Evolutionary conservation across 1,140 invertebrate species (phyloP).

Genomic region (Atopsyche davidsoni): DNA sequence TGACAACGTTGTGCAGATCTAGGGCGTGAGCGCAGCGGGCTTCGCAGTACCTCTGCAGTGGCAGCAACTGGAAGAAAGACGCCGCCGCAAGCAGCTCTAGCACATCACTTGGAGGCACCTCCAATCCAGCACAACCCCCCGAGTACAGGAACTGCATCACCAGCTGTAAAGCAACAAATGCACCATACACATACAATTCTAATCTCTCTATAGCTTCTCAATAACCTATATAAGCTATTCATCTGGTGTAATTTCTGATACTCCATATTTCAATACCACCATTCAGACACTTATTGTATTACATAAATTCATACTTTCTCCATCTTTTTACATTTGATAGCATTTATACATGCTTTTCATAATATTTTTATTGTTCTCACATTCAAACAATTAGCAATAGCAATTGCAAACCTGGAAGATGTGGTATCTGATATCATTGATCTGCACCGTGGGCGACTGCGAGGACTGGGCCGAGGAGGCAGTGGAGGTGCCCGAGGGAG

Average conservation of each 20-base stretch:
- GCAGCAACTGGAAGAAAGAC: conserved; percentile 86
- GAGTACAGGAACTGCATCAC: conserved; percentile 92
- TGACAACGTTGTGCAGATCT: conserved; percentile 82
- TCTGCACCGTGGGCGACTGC: conserved; percentile 74
- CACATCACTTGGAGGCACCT: conserved; percentile 73
- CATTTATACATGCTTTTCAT: too few species aligned
- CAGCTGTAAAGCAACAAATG: conserved; percentile 55
- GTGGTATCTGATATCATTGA: conserved; percentile 87
- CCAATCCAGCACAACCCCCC: conserved; percentile 71
- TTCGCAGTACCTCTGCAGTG: conserved; percentile 78
- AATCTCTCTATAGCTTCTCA: too few species aligned
- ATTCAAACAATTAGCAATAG: too few species aligned
- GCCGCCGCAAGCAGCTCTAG: conserved; percentile 86
- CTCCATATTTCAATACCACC: too few species aligned
- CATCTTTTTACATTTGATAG: too few species aligned
- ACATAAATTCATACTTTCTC: too few species aligned
- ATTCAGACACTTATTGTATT: too few species aligned
- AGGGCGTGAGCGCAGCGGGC: conserved; percentile 76
- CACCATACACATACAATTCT: too few species aligned
- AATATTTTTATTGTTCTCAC: too few species aligned
- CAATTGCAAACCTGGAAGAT: conserved; percentile 92
- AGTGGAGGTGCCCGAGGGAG: conserved; percentile 34
- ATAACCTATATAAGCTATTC: too few species aligned
- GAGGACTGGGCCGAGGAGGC: conserved; percentile 17
- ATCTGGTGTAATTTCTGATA: too few species aligned